A percentile compares a stretch with the other conserved stretches of the same genome.
phyloP scores from a whole-genome alignment of 2,888 invertebrate species.

The Anticlea derivata region DNA sequence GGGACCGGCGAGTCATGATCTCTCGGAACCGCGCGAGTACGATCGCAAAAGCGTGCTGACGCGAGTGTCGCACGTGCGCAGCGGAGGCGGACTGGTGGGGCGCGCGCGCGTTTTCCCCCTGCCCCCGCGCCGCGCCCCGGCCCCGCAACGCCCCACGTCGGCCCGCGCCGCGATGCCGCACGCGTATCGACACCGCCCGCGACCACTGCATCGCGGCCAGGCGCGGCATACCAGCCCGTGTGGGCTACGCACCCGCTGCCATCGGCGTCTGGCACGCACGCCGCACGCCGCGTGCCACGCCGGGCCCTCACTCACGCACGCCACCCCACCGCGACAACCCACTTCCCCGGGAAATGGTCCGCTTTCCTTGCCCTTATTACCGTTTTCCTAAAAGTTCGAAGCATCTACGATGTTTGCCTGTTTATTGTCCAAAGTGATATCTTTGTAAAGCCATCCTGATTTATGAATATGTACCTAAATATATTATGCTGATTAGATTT shows the following conservation, averaged over 20 bases:
- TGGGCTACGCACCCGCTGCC: slow-evolving; percentile 49
- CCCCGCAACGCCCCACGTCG: slow-evolving; percentile 38
- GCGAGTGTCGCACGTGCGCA: slow-evolving; percentile 65
- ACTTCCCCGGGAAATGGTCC: slow-evolving; percentile 56
- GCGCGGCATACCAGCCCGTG: slow-evolving; percentile 38
- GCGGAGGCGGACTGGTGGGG: slow-evolving; percentile 67
- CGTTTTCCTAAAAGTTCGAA: slow-evolving; percentile 44
- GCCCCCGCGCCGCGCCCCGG: slow-evolving; percentile 41
- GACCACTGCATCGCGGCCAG: slow-evolving; percentile 67
- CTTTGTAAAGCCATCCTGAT: neutral
- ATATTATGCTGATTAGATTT: no score
- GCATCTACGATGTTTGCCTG: slow-evolving; percentile 12
- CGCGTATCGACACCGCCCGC: slow-evolving; percentile 75
- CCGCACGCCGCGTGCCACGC: slow-evolving; percentile 36
- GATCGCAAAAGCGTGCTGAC: slow-evolving; percentile 55
- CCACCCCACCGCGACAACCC: slow-evolving; percentile 41
- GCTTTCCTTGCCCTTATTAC: slow-evolving; percentile 55
- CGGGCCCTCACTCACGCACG: slow-evolving; percentile 45
- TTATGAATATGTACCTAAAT: no score
- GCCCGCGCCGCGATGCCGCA: slow-evolving; percentile 43
- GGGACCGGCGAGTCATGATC: slow-evolving; percentile 71
- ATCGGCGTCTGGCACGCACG: slow-evolving; percentile 41
- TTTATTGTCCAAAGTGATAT: neutral
- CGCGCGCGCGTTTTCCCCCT: slow-evolving; percentile 59
- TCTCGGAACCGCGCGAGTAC: slow-evolving; percentile 62